These are phyloP conservation scores for Nephila pilipes DNA, from an alignment of 1,140 invertebrate genomes.

Conservation along the genomic window DNA sequence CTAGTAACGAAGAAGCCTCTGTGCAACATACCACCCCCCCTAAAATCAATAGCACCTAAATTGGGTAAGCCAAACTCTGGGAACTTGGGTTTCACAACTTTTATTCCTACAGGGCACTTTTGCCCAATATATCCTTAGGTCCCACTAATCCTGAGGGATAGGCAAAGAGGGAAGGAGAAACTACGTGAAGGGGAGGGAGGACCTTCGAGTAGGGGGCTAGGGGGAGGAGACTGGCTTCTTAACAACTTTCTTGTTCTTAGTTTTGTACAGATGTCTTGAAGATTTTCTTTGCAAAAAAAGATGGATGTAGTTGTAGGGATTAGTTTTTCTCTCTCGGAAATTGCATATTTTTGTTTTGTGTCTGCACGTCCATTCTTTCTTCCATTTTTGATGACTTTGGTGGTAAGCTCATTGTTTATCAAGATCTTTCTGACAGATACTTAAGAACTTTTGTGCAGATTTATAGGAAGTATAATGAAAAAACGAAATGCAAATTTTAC, in stretches of 20 bases:
- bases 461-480: no score
- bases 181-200: not conserved
- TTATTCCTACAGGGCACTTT: slow-evolving; percentile 57
- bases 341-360: slow-evolving; percentile 5
- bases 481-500: no score
- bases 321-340: not conserved
- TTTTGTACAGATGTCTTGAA: slow-evolving; percentile 52
- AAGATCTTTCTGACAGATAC: no score
- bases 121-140: slow-evolving; percentile 64
- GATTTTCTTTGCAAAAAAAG: slow-evolving; percentile 15
- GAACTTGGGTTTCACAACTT: slow-evolving; percentile 66
- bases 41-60: slow-evolving; percentile 69
- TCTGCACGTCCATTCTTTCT: not conserved
- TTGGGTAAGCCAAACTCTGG: slow-evolving; percentile 61
- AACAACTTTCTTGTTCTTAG: slow-evolving; percentile 56
- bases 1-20: not conserved
- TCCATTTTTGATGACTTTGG: not conserved
- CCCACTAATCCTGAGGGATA: slow-evolving; percentile 42
- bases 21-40: not conserved
- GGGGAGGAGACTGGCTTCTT: slow-evolving; percentile 34
- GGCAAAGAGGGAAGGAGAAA: not conserved
- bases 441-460: no score
- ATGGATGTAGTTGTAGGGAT: not conserved
- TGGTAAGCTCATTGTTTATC: no score
- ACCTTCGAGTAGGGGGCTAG: not conserved